A percentile compares a stretch with the other conserved stretches of the same genome.
phyloP scores from a whole-genome alignment of 2,888 invertebrate genomes.

The Aphodius sticticus region DNA sequence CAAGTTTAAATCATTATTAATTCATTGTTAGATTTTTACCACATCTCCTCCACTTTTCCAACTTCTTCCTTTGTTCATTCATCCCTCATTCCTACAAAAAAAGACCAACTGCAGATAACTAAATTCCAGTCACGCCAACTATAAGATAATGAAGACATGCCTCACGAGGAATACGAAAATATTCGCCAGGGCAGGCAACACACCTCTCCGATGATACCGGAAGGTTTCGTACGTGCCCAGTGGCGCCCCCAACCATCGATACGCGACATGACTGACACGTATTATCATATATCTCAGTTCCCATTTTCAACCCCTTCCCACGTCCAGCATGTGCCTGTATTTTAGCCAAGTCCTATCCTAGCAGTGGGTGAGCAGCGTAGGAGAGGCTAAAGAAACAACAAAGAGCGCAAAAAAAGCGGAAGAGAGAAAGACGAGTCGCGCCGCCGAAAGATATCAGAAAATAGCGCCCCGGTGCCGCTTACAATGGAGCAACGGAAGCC shows the following conservation, averaged over 20 bases:
- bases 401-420: conserved; percentile 43
- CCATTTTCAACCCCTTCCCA: conserved; percentile 37
- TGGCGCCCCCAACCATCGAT: conserved; percentile 11
- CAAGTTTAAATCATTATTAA: no score
- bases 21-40: no score
- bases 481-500: conserved; percentile 45
- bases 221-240: conserved; percentile 11
- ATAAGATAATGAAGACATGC: background rate
- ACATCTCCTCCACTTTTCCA: no score
- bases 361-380: background rate
- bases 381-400: conserved; percentile 30
- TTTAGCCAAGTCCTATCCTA: conserved; percentile 28
- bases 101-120: background rate
- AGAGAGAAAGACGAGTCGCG: background rate
- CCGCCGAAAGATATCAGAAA: conserved; percentile 43
- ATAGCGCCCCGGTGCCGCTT: conserved; percentile 39
- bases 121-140: background rate
- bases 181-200: background rate
- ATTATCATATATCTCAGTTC: conserved; percentile 44
- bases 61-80: no score
- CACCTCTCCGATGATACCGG: background rate
- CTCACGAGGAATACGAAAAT: conserved; percentile 13
- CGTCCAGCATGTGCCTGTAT: conserved; percentile 40
- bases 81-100: no score
- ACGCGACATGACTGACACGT: conserved; percentile 43